Percentiles rank a stretch among this genome's conserved stretches.
These are phyloP conservation scores for Corythucha ciliata DNA, from an alignment of 2,888 invertebrate genomes.

Conservation along the genomic window DNA sequence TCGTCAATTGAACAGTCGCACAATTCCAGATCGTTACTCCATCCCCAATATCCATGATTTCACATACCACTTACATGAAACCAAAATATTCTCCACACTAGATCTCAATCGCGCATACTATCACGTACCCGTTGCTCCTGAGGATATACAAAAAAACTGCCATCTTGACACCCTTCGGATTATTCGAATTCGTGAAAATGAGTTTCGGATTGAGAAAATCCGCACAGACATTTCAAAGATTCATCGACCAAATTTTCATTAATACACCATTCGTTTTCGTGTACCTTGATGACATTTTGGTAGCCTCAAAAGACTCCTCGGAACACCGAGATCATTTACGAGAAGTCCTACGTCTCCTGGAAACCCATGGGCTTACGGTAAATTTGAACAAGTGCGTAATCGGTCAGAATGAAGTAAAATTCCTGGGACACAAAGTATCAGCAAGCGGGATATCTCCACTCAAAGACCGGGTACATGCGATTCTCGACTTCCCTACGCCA, in stretches of 20 bases:
- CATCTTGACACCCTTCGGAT: slow-evolving; percentile 13
- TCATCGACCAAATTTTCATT: slow-evolving; percentile 32
- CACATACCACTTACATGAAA: slow-evolving; percentile 30
- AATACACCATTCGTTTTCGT: slow-evolving; percentile 32
- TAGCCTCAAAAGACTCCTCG: slow-evolving; percentile 29
- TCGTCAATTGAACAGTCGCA: slow-evolving; percentile 38
- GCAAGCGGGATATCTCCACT: too few species aligned
- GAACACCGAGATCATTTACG: slow-evolving; percentile 31
- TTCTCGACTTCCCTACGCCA: too few species aligned
- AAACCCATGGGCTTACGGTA: slow-evolving; percentile 31
- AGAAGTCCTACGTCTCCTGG: slow-evolving; percentile 27
- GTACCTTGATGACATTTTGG: slow-evolving; percentile 39
- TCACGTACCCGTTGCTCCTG: slow-evolving; percentile 10
- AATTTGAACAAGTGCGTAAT: too few species aligned
- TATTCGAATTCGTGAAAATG: background rate
- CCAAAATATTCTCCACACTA: slow-evolving; percentile 19
- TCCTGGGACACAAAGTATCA: too few species aligned
- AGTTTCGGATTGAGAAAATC: slow-evolving; percentile 31
- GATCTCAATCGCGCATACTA: slow-evolving; percentile 22
- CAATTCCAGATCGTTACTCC: slow-evolving; percentile 39
- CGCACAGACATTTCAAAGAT: slow-evolving; percentile 35
- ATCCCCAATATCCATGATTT: slow-evolving; percentile 39
- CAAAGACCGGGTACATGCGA: too few species aligned
- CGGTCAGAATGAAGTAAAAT: too few species aligned
- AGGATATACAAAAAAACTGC: slow-evolving; percentile 19